phyloP scores from a whole-genome alignment of 2,113 vertebrate species.

The Callocephalon fimbriatum region DNA sequence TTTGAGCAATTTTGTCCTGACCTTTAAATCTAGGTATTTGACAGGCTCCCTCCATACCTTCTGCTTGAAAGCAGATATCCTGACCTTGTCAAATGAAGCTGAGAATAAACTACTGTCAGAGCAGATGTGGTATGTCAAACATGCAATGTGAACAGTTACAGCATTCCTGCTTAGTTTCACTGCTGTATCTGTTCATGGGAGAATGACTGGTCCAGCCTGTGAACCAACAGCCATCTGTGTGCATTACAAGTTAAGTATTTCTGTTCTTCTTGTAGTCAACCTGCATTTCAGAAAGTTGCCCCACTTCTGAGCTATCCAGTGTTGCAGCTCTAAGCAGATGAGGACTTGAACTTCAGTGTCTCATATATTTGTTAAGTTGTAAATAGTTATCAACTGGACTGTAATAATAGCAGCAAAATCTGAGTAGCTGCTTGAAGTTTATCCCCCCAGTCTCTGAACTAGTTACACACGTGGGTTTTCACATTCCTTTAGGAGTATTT shows the following conservation, averaged over 20 bases:
- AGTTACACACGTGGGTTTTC: not conserved
- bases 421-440: not conserved
- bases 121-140: not conserved
- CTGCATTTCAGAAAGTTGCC: not conserved
- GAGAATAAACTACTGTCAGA: not conserved
- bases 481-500: not conserved
- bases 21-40: not conserved
- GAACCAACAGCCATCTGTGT: not conserved
- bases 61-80: not conserved
- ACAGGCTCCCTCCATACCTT: not conserved
- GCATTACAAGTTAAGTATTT: not conserved
- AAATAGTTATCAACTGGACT: not conserved
- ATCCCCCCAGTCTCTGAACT: not conserved
- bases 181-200: not conserved
- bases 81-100: not conserved
- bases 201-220: not conserved
- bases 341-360: not conserved
- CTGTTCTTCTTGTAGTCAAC: not conserved
- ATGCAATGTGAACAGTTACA: not conserved
- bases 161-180: not conserved
- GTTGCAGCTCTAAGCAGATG: not conserved
- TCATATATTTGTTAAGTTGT: not conserved
- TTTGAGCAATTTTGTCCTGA: not conserved
- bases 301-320: not conserved
- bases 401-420: not conserved